A percentile compares a stretch with the other conserved stretches of the same genome.
These are phyloP conservation scores for Styela plicata DNA, from an alignment of 23 tunicate species.

Conservation along the genomic window DNA sequence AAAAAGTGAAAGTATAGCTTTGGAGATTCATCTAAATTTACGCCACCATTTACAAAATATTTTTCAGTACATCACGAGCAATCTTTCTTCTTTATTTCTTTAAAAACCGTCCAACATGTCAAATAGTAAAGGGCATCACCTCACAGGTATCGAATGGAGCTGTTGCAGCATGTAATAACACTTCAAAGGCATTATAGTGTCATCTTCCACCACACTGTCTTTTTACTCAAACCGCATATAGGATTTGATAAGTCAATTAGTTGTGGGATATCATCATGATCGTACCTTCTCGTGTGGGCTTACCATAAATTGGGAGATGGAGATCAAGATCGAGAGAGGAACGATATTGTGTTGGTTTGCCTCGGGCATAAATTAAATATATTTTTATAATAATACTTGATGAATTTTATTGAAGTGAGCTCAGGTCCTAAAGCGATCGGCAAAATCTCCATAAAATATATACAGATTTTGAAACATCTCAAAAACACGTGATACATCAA, in stretches of 20 bases:
- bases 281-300: background rate
- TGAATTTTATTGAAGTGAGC: no score
- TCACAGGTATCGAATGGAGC: background rate
- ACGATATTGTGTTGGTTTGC: slow-evolving; percentile 1
- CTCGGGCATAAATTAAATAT: background rate
- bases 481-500: background rate
- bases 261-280: background rate
- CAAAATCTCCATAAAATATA: no score
- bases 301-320: slow-evolving; percentile 1
- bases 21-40: background rate
- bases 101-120: background rate
- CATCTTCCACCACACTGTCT: background rate
- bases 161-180: background rate
- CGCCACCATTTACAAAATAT: background rate
- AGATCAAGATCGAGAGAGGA: background rate
- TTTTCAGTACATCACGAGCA: background rate
- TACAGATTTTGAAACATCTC: no score
- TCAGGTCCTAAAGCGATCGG: no score
- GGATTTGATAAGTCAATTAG: background rate
- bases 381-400: no score
- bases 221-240: background rate
- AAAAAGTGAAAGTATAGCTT: background rate
- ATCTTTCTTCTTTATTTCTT: background rate
- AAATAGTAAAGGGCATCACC: slow-evolving; percentile 5
- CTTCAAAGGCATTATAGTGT: background rate